A percentile compares a stretch with the other conserved stretches of the same genome.
These are phyloP conservation scores for Triplophysa dalaica DNA, from an alignment of 2,113 vertebrate genomes.

Conservation along the genomic window DNA sequence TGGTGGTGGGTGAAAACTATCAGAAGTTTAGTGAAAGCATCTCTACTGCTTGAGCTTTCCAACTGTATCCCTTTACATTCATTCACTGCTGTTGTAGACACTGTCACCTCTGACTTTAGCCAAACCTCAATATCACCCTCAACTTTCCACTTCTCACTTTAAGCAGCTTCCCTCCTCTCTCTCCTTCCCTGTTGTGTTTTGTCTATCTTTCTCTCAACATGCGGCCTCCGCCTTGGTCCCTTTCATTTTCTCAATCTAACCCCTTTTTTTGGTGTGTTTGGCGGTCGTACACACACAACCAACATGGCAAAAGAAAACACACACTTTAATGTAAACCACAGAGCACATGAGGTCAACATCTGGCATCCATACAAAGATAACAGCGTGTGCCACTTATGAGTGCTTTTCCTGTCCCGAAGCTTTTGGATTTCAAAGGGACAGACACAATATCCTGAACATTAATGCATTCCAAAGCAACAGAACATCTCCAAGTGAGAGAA, in stretches of 20 bases:
- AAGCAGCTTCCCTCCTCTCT: background rate
- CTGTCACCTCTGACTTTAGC: slow-evolving; percentile 23
- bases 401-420: slow-evolving; percentile 78
- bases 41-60: slow-evolving; percentile 62
- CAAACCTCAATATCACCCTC: slow-evolving; percentile 20
- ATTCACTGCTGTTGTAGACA: background rate
- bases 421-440: slow-evolving; percentile 83
- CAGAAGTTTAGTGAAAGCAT: slow-evolving; percentile 59
- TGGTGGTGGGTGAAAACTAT: slow-evolving; percentile 49
- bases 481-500: slow-evolving; percentile 69
- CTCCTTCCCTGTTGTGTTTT: background rate
- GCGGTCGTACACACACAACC: background rate
- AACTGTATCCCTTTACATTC: slow-evolving; percentile 53
- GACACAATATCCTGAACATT: slow-evolving; percentile 89
- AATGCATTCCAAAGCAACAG: slow-evolving; percentile 85
- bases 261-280: background rate
- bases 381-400: slow-evolving; percentile 77
- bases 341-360: slow-evolving; percentile 75
- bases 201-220: slow-evolving; percentile 4
- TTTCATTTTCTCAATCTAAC: slow-evolving; percentile 20
- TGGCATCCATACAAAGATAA: slow-evolving; percentile 84
- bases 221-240: slow-evolving; percentile 4
- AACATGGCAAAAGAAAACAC: slow-evolving; percentile 47
- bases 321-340: slow-evolving; percentile 70
- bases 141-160: slow-evolving; percentile 6